phyloP scores from a whole-genome alignment of 2,797 vertebrate species.

The Momotus momota region DNA sequence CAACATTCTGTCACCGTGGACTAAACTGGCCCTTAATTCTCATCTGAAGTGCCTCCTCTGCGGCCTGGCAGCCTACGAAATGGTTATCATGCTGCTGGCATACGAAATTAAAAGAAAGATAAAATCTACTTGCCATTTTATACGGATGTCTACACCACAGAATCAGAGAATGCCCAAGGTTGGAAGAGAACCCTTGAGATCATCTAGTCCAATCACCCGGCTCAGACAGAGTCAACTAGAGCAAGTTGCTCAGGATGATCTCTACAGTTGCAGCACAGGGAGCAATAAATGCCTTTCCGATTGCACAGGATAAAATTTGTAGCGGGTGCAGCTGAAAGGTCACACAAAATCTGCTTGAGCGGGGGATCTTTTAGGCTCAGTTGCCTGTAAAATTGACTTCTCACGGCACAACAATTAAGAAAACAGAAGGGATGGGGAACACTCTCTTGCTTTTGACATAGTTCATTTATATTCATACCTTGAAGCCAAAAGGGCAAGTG shows the following conservation, averaged over 20 bases:
- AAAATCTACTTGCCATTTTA: neutral
- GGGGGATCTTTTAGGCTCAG: neutral
- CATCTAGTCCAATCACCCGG: accelerated
- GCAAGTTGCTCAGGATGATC: neutral
- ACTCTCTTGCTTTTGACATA: neutral
- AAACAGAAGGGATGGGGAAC: neutral
- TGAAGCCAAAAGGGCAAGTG: conserved; percentile 93
- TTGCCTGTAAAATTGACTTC: neutral
- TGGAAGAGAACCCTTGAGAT: neutral
- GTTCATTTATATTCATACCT: conserved; percentile 74
- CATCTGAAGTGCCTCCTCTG: neutral
- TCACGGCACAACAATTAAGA: neutral
- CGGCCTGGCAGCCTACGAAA: neutral
- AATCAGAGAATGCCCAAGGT: neutral
- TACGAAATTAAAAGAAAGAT: neutral
- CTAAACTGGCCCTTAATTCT: neutral
- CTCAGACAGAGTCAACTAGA: neutral
- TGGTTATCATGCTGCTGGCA: neutral
- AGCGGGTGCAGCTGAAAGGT: neutral
- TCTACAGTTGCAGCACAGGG: neutral
- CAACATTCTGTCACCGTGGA: neutral
- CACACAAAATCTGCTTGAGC: neutral
- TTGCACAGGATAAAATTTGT: neutral
- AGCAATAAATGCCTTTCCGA: neutral
- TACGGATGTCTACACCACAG: neutral